Base-by-base conservation (phyloP, 2,888 invertebrate genomes). In the Epinotia nisella region DNA sequence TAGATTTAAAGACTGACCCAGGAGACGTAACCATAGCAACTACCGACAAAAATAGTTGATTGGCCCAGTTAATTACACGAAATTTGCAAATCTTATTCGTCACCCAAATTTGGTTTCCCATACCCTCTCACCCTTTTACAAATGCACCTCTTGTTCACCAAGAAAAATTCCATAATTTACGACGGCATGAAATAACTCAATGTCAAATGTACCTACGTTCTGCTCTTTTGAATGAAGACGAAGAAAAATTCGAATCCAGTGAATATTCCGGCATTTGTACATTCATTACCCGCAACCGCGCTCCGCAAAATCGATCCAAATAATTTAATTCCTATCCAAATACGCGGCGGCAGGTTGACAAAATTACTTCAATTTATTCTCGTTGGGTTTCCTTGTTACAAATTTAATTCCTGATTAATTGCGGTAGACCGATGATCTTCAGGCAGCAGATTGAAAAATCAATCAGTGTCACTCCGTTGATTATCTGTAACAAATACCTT, bases 391-490 rank as follows among this genome's bases (percentile, higher is more conserved):
- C 58, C 51, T 51, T 59, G 65, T 58, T 70, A 70, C 70, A 55
- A 64, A 64, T 64, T 70, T 70, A 70, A 64, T 70, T 64, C 15
- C 29, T 58, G 64, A 70, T 64, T 71, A 51, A 71, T 65, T 64
- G 71, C 65, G 65, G 65, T 59, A 65, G 65, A 65, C 65, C 70
- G 56, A 70, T 70, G 61, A 65, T 71, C 65, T 65, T 59, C 49
- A 65, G 21, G 24, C 65, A 35, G 59, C 51, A 39, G 49, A 65
- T 65, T 71, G 58, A 65, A 59, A 71, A 59, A 65, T 71, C 65
- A 65, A 71, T 71, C 71, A 71, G 58, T 58, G 71, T 71, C 64
- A n/a, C 49, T 1, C 39, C 13, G 49, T 58, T 71, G 51, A 65
- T 71, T 71, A 65, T 71, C 71, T 64, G 65, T n/a, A 39, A 65